A percentile compares a stretch with the other conserved stretches of the same genome.
Evolutionary conservation across 2,888 invertebrate species (phyloP).

Genomic region (Rhyacophila evoluta): DNA sequence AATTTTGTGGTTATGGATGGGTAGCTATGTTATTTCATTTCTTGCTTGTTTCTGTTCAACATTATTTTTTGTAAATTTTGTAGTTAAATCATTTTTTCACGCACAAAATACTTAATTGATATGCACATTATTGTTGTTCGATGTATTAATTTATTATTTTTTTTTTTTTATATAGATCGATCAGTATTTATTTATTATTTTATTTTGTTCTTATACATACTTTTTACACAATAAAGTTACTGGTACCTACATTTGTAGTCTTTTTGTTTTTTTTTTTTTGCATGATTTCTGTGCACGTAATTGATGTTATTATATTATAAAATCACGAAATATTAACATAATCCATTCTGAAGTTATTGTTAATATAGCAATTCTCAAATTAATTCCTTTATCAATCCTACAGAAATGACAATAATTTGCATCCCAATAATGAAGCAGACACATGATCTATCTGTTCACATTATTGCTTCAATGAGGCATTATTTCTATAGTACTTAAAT

Average conservation of each 20-base stretch:
- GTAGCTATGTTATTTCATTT: conserved; percentile 39
- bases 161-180: conserved; percentile 14
- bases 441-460: no score
- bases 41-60: conserved; percentile 44
- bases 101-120: conserved; percentile 36
- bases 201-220: conserved; percentile 38
- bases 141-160: conserved; percentile 31
- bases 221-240: conserved; percentile 45
- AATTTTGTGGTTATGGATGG: conserved; percentile 27
- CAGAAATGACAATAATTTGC: neutral
- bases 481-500: no score
- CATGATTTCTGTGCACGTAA: conserved; percentile 26
- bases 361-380: neutral
- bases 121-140: conserved; percentile 40
- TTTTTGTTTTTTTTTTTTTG: conserved; percentile 46
- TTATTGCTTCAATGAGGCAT: no score
- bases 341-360: neutral
- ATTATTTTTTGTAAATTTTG: conserved; percentile 50
- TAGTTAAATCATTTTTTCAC: conserved; percentile 15
- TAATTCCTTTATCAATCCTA: no score
- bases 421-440: neutral
- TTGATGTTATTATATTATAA: neutral
- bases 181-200: conserved; percentile 32
- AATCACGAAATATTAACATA: neutral
- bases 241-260: conserved; percentile 41